Evolutionary conservation across 2,888 invertebrate species (phyloP).

Genomic region (Torymus aiolomorphi): DNA sequence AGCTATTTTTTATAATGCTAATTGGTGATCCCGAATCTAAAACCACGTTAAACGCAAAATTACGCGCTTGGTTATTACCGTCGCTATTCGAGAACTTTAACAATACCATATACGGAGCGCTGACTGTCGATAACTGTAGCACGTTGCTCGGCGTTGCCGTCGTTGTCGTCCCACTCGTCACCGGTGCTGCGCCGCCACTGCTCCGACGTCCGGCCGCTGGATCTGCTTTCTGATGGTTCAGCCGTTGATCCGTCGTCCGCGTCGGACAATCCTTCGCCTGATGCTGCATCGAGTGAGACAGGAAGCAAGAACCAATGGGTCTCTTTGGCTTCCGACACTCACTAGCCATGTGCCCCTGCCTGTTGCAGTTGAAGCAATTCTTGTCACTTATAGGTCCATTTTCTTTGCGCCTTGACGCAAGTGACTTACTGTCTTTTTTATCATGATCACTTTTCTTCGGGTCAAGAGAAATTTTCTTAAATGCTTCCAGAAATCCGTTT

Average conservation of each 20-base stretch:
- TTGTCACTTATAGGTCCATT: not conserved
- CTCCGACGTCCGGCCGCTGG: not conserved
- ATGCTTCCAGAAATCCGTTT: slow-evolving; percentile 54
- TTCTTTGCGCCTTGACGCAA: not conserved
- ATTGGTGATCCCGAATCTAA: slow-evolving; percentile 1
- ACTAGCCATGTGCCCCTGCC: slow-evolving; percentile 15
- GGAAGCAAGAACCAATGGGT: slow-evolving; percentile 42
- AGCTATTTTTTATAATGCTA: slow-evolving; percentile 30
- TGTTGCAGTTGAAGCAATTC: slow-evolving; percentile 46
- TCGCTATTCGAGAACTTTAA: not conserved
- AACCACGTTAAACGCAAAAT: slow-evolving; percentile 16
- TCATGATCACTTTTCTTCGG: slow-evolving; percentile 19
- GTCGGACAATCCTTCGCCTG: slow-evolving; percentile 27
- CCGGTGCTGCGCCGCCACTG: not conserved
- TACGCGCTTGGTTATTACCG: not conserved
- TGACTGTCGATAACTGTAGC: too few relatives aligned
- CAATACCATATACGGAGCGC: slow-evolving; percentile 16
- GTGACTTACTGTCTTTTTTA: not conserved
- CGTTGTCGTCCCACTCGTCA: not conserved
- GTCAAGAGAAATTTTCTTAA: slow-evolving; percentile 49
- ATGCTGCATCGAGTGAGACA: slow-evolving; percentile 33
- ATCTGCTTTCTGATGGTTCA: not conserved
- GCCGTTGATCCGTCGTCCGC: not conserved
- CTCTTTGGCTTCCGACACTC: slow-evolving; percentile 21
- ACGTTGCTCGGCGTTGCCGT: not conserved